Evolutionary conservation across 2,888 invertebrate genomes (phyloP).

Genomic region (Luffia ferchaultella): DNA sequence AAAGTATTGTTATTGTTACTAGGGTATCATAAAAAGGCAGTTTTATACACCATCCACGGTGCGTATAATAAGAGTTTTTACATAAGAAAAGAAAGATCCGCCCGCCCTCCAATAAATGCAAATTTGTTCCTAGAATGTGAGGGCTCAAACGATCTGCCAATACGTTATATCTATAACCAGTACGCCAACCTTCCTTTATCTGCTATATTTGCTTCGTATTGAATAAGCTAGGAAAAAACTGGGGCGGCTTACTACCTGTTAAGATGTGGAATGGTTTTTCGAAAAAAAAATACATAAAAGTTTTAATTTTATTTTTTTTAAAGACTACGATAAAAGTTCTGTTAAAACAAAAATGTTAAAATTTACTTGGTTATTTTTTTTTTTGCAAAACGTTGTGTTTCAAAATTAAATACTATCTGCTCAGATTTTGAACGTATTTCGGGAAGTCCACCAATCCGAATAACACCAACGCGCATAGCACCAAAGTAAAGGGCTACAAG

Average conservation of each 20-base stretch:
- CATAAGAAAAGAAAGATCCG: not conserved
- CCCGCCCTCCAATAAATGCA: not conserved
- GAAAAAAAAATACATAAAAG: not conserved
- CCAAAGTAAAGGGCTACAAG: no score
- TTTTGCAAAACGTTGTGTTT: no score
- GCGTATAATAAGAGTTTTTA: not conserved
- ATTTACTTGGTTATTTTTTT: no score
- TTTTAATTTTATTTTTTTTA: constrained; percentile 1
- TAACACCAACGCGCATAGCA: no score
- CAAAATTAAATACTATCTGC: no score
- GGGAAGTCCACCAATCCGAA: no score
- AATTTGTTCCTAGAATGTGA: not conserved
- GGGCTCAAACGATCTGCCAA: not conserved
- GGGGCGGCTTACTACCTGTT: not conserved
- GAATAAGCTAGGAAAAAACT: not conserved
- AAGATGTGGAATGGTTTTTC: not conserved
- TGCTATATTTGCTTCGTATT: not conserved
- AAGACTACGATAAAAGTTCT: not conserved
- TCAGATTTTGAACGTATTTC: no score
- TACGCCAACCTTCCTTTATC: not conserved
- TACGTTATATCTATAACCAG: not conserved
- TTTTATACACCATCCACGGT: not conserved
- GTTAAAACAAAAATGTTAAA: no score
- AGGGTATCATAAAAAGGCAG: not conserved
- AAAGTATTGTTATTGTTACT: not conserved